phyloP scores from a whole-genome alignment of 2,113 vertebrate species.

The Hippocampus zosterae region DNA sequence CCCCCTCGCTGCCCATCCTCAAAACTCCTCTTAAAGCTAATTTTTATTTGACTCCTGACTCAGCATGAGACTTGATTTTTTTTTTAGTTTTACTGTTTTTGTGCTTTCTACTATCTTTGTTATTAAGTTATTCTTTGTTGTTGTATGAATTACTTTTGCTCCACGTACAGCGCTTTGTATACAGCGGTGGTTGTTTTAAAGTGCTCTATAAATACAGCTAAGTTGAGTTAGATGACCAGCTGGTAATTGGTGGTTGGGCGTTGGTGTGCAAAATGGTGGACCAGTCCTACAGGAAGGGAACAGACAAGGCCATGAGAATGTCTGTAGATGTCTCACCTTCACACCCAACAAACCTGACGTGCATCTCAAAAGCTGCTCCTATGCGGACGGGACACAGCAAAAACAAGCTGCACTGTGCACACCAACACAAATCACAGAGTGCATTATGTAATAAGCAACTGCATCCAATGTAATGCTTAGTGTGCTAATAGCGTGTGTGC shows the following conservation, averaged over 20 bases:
- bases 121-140: no score
- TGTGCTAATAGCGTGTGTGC: constrained; percentile 46
- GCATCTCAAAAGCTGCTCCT: constrained; percentile 82
- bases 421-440: constrained; percentile 40
- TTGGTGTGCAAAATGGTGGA: constrained; percentile 7
- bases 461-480: constrained; percentile 56
- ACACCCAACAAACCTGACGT: constrained; percentile 47
- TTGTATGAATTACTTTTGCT: no score
- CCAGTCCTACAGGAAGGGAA: no score
- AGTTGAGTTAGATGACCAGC: constrained; percentile 41
- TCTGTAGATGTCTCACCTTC: constrained; percentile 1
- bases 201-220: no score
- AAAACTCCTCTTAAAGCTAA: no score
- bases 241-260: constrained; percentile 46
- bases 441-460: constrained; percentile 56
- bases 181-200: no score
- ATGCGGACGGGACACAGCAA: constrained; percentile 40
- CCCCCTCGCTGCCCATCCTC: no score
- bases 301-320: constrained; percentile 1
- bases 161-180: no score
- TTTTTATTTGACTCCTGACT: no score
- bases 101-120: no score
- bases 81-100: no score
- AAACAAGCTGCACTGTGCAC: constrained; percentile 43
- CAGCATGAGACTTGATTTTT: no score